Conservation (phyloP, 1,140 invertebrate genomes). For the Melipona quadrifasciata region DNA sequence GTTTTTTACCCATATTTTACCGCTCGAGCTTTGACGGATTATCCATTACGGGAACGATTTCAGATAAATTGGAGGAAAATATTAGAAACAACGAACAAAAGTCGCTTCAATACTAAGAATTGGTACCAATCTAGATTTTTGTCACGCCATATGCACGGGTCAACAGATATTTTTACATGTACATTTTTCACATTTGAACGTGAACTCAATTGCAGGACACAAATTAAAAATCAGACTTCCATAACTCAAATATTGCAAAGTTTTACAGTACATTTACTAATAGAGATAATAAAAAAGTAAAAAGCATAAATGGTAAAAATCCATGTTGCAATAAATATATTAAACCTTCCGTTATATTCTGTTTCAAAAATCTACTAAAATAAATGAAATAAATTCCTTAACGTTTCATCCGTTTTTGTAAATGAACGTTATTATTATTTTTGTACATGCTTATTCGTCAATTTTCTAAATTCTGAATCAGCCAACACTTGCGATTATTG, state of each 20-base stretch:
- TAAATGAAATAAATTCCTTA: not conserved
- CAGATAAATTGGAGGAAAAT: not conserved
- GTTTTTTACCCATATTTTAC: not conserved
- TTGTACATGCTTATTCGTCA: not conserved
- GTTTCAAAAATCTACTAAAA: not conserved
- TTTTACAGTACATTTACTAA: no score
- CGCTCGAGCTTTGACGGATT: rapidly evolving
- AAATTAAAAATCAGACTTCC: not conserved
- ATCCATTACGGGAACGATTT: not conserved
- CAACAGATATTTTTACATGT: no score
- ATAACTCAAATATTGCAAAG: no score
- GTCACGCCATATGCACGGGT: no score
- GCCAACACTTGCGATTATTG: not conserved
- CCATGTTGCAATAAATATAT: not conserved
- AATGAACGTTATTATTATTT: no score
- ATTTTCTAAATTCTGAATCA: not conserved
- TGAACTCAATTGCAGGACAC: not conserved
- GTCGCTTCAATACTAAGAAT: no score
- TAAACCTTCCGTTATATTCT: not conserved
- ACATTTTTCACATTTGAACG: no score
- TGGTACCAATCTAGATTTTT: no score
- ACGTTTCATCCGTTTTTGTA: not conserved
- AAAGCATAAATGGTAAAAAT: not conserved
- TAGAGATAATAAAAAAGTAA: no score
- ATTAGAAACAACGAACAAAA: not conserved